Conservation (phyloP, 2,113 vertebrate genomes). For the Craseonycteris thonglongyai region DNA sequence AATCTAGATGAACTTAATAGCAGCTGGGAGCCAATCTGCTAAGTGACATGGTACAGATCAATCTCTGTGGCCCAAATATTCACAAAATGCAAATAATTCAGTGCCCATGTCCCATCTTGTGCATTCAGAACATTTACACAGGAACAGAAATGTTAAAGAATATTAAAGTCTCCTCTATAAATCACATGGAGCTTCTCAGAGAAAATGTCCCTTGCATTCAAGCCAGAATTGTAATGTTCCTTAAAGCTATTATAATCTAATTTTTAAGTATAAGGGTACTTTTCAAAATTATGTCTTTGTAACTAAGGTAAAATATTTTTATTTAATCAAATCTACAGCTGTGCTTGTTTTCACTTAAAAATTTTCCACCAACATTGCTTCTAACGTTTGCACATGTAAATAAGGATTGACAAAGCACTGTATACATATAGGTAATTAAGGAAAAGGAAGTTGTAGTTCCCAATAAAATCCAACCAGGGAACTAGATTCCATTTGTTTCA, state of each 20-base stretch:
- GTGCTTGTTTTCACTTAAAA: conserved; percentile 22
- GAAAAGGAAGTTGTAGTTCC: neutral
- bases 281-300: neutral
- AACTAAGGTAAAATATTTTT: neutral
- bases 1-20: neutral
- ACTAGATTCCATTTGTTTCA: neutral
- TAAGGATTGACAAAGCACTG: neutral
- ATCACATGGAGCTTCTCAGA: neutral
- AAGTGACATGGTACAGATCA: neutral
- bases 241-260: neutral
- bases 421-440: neutral
- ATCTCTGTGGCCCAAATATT: neutral
- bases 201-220: neutral
- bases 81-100: neutral
- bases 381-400: neutral
- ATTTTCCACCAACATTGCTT: neutral
- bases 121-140: neutral
- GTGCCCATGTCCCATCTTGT: neutral
- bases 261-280: neutral
- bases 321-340: conserved; percentile 12
- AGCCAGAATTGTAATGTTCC: neutral
- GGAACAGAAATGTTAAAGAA: neutral
- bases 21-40: neutral
- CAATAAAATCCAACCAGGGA: neutral
- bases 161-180: neutral